Base-by-base conservation (phyloP, 2,888 invertebrate genomes). In the Galerucella nymphaeae region DNA sequence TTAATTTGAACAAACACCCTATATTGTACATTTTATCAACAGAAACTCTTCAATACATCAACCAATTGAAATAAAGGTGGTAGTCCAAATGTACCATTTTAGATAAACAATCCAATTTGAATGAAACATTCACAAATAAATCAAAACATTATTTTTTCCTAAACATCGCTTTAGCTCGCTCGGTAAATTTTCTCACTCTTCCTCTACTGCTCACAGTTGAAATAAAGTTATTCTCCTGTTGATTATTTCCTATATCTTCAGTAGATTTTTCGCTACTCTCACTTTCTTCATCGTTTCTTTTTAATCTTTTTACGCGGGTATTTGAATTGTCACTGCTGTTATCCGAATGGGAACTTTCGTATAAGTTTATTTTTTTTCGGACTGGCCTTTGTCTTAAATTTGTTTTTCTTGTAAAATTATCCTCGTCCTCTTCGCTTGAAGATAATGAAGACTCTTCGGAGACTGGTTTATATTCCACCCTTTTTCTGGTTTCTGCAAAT, bases 101-200 rank as follows among this genome's bases (percentile, higher is more conserved):
- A 8, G 5, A 30, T 30, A 8, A 30, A 30, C 8, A 30, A 30
- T 30, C 8, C 8, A 30, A 30, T 1, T 30, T 30, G 5, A 42
- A 30, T 8, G 8, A 30, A 30, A 30, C 30, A 30, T 30, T 30
- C 6, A 45, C 13, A 45, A 45, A 45, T 4, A 14, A 14, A 50
- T 50, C 16, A 18, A 53, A 53, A 53, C 42, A 64, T 72, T 72
- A 77, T 63, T 73, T 65, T 66, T 84, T 86, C 72, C 83, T 84
- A 74, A 86, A 80, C 48, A 85, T 78, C 65, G 93, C 93, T 66
- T 93, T 89, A 74, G 94, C 95, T 84, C 94, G 91, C 71, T 93
- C 92, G 38, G 95, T 95, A 80, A 96, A 90, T 86, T 93, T 94
- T 67, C 96, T 90, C 70, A 96, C 91, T 57, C 96, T 90, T 2